phyloP scores from a whole-genome alignment of 53 echinoderm and acorn worm species.

The Apostichopus leukothele region DNA sequence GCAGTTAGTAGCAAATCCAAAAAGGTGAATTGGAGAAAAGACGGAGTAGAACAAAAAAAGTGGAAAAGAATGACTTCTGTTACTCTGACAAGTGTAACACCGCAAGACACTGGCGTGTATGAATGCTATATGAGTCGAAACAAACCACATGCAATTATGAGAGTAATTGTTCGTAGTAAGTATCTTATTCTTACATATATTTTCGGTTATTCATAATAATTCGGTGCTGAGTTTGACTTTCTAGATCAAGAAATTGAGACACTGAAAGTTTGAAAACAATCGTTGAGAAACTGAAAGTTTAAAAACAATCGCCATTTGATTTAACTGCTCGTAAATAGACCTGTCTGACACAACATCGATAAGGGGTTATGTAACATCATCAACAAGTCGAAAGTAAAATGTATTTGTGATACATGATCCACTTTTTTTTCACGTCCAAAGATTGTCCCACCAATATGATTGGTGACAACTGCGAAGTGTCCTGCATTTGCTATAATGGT shows the following conservation, averaged over 20 bases:
- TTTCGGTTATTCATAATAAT: too few relatives aligned
- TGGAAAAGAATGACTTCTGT: neutral
- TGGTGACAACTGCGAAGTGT: neutral
- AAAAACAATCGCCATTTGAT: too few relatives aligned
- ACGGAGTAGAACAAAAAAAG: neutral
- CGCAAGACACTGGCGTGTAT: neutral
- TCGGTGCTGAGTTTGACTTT: too few relatives aligned
- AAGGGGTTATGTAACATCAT: too few relatives aligned
- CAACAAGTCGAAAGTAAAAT: too few relatives aligned
- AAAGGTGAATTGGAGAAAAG: neutral
- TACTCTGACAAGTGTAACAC: neutral
- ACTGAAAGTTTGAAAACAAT: too few relatives aligned
- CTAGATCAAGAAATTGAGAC: too few relatives aligned
- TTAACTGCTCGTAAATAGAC: too few relatives aligned
- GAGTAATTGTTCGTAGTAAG: constrained; percentile 24
- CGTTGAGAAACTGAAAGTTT: too few relatives aligned
- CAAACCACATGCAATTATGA: constrained; percentile 8
- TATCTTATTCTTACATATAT: neutral
- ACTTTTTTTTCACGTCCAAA: neutral
- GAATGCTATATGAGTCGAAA: constrained; percentile 13
- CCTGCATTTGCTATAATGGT: constrained; percentile 9
- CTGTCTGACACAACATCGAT: too few relatives aligned
- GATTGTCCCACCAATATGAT: neutral
- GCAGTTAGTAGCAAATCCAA: neutral
- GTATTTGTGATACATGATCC: too few relatives aligned